phyloP scores from a whole-genome alignment of 2,113 vertebrate genomes.

The Naja naja region DNA sequence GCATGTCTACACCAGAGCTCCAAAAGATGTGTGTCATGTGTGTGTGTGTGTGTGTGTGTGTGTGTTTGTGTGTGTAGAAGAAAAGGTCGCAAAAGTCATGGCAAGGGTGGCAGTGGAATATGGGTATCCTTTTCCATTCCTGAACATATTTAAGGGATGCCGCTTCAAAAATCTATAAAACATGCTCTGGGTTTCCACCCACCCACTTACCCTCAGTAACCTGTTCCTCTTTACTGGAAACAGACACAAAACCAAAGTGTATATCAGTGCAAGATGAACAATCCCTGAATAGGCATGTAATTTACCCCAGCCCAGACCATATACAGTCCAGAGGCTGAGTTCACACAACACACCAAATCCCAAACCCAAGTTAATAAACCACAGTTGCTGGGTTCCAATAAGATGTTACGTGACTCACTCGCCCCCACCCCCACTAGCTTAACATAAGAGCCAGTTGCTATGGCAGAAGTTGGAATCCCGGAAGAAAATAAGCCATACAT shows the following conservation, averaged over 20 bases:
- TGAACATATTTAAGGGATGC: not conserved
- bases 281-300: not conserved
- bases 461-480: not conserved
- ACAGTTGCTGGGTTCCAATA: not conserved
- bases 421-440: fast-evolving
- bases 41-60: no score
- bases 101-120: no score
- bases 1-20: not conserved
- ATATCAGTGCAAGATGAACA: not conserved
- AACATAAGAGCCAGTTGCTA: not conserved
- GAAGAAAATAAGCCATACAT: not conserved
- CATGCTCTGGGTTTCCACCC: not conserved
- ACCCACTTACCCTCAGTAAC: not conserved
- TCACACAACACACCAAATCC: not conserved
- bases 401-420: not conserved
- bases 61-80: not conserved
- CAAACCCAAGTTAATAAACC: not conserved
- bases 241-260: not conserved
- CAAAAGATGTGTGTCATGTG: not conserved
- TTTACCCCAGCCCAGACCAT: not conserved
- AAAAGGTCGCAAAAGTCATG: not conserved
- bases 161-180: not conserved
- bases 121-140: not conserved
- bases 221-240: not conserved
- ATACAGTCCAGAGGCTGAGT: not conserved